Percentiles rank a stretch among this genome's conserved stretches.
Evolutionary conservation across 2,888 invertebrate genomes (phyloP).

Genomic region (Bursaphelenchus okinawaensis): DNA sequence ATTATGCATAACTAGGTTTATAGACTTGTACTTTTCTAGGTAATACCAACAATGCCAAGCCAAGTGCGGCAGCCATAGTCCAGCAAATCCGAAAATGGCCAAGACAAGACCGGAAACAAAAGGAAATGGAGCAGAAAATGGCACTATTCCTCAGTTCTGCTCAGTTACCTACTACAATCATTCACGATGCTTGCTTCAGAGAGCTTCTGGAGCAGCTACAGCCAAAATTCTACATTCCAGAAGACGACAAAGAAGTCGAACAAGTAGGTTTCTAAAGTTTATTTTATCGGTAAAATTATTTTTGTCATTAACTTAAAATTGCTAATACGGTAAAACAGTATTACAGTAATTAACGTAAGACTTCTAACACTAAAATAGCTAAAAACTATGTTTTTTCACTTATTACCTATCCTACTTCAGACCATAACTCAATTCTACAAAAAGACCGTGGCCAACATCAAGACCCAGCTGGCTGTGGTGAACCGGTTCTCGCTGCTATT

Average conservation of each 20-base stretch:
- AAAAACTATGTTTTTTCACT: too few relatives aligned
- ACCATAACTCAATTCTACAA: slow-evolving; percentile 17
- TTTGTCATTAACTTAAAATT: not conserved
- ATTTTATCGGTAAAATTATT: not conserved
- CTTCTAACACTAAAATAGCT: not conserved
- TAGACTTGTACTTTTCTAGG: not conserved
- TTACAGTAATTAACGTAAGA: not conserved
- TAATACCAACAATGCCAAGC: not conserved
- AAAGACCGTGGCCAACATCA: slow-evolving; percentile 18
- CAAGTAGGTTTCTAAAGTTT: slow-evolving; percentile 13
- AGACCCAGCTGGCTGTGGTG: slow-evolving; percentile 18
- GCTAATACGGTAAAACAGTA: not conserved
- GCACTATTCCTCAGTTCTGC: slow-evolving; percentile 24
- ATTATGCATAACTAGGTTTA: not conserved
- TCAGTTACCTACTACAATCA: slow-evolving; percentile 18
- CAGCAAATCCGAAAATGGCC: slow-evolving; percentile 38
- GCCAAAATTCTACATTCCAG: slow-evolving; percentile 44
- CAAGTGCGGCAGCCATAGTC: not conserved
- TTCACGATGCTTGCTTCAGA: slow-evolving; percentile 38
- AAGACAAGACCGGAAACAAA: slow-evolving; percentile 43
- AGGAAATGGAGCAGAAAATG: slow-evolving; percentile 33
- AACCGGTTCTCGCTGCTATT: slow-evolving; percentile 21
- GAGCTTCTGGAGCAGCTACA: slow-evolving; percentile 45
- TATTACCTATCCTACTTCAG: too few relatives aligned
- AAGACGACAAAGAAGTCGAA: slow-evolving; percentile 29